These are phyloP conservation scores for Mixornis gularis DNA, from an alignment of 2,113 vertebrate genomes.

Conservation along the genomic window DNA sequence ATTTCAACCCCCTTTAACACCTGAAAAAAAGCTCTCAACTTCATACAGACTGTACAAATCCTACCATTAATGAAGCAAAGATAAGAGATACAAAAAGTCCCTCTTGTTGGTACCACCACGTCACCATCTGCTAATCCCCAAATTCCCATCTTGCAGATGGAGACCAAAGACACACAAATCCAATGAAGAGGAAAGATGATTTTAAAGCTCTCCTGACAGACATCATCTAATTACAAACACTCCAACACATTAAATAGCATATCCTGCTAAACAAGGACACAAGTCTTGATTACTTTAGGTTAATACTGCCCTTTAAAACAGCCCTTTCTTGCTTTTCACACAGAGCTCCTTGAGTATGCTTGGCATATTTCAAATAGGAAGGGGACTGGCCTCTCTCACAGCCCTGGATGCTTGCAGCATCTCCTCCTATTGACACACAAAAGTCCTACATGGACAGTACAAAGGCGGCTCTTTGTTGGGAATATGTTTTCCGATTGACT, in stretches of 20 bases:
- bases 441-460: not conserved
- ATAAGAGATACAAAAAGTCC: not conserved
- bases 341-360: not conserved
- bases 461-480: not conserved
- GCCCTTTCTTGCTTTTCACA: not conserved
- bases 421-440: not conserved
- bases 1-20: not conserved
- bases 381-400: not conserved
- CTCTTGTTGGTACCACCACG: not conserved
- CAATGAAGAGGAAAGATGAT: not conserved
- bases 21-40: not conserved
- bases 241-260: not conserved
- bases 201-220: not conserved
- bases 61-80: not conserved
- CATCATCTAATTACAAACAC: not conserved
- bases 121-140: not conserved
- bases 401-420: fast-evolving
- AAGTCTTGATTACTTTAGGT: not conserved
- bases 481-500: not conserved
- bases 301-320: not conserved
- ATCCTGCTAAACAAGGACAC: not conserved
- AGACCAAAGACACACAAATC: not conserved
- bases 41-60: not conserved
- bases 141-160: not conserved
- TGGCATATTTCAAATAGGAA: not conserved